Conservation (phyloP, 2,797 vertebrate species). For the Sebastes iracundus region DNA sequence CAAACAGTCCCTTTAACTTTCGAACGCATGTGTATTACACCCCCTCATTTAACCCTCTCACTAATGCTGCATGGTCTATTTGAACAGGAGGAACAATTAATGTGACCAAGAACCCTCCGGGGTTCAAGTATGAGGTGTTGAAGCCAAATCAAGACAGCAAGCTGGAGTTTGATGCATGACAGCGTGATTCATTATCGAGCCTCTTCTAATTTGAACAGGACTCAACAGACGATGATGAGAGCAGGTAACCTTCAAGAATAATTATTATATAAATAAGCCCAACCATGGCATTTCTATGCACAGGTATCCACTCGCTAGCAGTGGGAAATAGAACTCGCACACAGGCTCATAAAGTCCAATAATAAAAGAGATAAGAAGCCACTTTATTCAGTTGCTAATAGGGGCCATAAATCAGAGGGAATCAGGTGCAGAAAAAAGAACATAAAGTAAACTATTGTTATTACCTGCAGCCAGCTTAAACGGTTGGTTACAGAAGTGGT, state of each 20-base stretch:
- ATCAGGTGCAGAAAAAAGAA: background rate
- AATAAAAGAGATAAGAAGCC: conserved; percentile 1
- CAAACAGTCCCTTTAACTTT: no score
- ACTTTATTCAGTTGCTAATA: conserved; percentile 10
- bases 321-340: background rate
- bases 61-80: background rate
- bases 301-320: background rate
- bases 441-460: background rate
- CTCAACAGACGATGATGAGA: conserved; percentile 10
- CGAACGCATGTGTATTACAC: background rate
- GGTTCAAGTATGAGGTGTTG: background rate
- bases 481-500: background rate
- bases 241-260: conserved; percentile 26
- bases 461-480: background rate
- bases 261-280: conserved; percentile 32
- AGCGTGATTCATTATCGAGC: conserved; percentile 23
- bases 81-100: background rate
- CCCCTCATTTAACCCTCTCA: background rate
- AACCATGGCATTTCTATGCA: conserved; percentile 11
- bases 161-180: background rate
- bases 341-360: conserved; percentile 4
- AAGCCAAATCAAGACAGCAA: background rate
- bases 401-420: background rate
- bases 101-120: background rate
- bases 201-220: conserved; percentile 19